Evolutionary conservation across 2,113 vertebrate species (phyloP).

Genomic region (Cyanocitta stelleri): DNA sequence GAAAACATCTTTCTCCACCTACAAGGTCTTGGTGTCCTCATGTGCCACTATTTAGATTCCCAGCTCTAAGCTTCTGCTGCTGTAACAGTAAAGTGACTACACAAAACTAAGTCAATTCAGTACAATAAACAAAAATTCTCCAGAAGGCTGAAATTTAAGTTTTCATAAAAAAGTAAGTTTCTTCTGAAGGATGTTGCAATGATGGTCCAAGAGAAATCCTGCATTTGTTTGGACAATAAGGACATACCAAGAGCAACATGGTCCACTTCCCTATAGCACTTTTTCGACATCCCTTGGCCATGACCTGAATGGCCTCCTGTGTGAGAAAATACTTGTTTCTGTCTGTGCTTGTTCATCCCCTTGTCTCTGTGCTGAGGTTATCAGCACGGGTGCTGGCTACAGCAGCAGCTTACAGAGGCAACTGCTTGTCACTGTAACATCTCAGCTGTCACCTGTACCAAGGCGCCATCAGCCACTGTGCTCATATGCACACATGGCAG

Average conservation of each 20-base stretch:
- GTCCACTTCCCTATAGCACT: neutral
- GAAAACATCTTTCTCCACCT: neutral
- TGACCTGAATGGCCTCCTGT: neutral
- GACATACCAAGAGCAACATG: neutral
- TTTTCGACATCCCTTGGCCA: neutral
- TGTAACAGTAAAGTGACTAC: neutral
- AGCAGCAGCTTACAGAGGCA: neutral
- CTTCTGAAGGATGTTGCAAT: neutral
- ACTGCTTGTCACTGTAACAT: neutral
- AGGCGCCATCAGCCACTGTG: neutral
- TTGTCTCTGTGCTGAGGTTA: neutral
- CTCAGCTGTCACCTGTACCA: neutral
- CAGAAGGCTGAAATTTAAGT: neutral
- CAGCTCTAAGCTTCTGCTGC: neutral
- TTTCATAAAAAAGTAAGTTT: neutral
- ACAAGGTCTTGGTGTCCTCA: neutral
- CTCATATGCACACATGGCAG: rapidly evolving
- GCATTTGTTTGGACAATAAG: neutral
- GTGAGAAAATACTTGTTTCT: neutral
- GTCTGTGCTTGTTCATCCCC: neutral
- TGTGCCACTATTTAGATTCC: neutral
- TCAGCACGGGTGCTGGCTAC: neutral
- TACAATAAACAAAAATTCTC: neutral
- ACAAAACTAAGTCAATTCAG: neutral
- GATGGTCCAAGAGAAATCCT: neutral